Base-by-base conservation (phyloP, 2,113 vertebrate species). In the Nothobranchius kuhntae region DNA sequence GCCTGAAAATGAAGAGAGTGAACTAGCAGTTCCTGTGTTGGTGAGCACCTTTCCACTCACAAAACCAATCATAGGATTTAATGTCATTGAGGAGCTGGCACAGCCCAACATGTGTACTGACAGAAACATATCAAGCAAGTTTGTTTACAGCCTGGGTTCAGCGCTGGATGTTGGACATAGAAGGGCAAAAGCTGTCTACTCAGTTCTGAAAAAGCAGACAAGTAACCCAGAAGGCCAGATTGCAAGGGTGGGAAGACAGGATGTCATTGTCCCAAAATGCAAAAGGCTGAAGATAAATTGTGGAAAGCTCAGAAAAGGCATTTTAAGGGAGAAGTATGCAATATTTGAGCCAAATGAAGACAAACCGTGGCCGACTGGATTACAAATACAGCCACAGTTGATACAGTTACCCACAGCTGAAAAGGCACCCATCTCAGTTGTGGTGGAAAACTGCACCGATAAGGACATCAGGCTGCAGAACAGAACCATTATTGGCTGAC, bases 81-180 rank as follows among this genome's bases (percentile, higher is more conserved):
- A n/a, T n/a, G n/a, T n/a, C n/a, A n/a, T n/a, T n/a, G n/a, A 30
- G 21, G 53, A 54, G 9, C 53, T 54, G 8, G 53, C 26, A 14
- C 21, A 54, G 11, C 5, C 11, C 2, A 54, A 54, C 53, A 35
- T 54, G 9, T 35, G n/a, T 11, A 13, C 53, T 24, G 24, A 47
- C 6, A 54, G 13, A 8, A 54, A 11, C 9, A 3, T 14, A 14
- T 9, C 12, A n/a, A 58, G 4, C 55, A 58, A 44, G 14, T 58
- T 58, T 58, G 15, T 58, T 15, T 7, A 58, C 36, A 58, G 55
- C 9, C 38, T 42, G 15, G 55, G 21, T 13, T 59, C 57, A 59
- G 57, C 12, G 0, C 13, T 45, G 9, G 57, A 59, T 9, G 55
- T 58, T 21, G 57, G 57, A 24, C 40, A 44, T 13, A 38, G 38